phyloP scores from a whole-genome alignment of 2,888 invertebrate genomes.

The Hemicrepidius hirtus region DNA sequence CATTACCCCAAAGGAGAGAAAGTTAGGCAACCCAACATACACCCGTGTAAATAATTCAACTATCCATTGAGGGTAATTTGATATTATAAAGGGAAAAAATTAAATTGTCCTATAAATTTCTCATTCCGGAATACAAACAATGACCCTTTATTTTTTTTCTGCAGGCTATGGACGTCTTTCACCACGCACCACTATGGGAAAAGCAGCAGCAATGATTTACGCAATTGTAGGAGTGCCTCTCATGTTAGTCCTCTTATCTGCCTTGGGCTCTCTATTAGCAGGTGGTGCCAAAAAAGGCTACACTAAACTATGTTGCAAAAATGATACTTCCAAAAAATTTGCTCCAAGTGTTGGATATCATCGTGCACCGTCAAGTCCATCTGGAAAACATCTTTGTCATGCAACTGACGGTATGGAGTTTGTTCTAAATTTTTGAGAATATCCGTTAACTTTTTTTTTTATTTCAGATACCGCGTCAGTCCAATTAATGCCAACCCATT shows the following conservation, averaged over 20 bases:
- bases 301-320: constrained; percentile 71
- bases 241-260: constrained; percentile 89
- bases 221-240: constrained; percentile 92
- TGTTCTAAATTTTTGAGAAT: no score
- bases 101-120: no score
- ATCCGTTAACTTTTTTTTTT: no score
- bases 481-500: constrained; percentile 66
- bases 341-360: constrained; percentile 71
- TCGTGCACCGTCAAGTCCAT: constrained; percentile 75
- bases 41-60: no score
- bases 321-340: constrained; percentile 57
- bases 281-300: constrained; percentile 84
- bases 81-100: no score
- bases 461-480: constrained; percentile 65
- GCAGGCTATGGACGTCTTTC: constrained; percentile 91
- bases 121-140: no score
- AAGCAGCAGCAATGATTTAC: constrained; percentile 90
- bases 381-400: constrained; percentile 71
- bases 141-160: constrained; percentile 27
- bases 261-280: constrained; percentile 88
- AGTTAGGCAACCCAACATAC: no score
- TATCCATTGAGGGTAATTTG: no score
- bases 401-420: constrained; percentile 64
- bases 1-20: no score
- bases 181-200: constrained; percentile 87